Conservation (phyloP, 1,140 invertebrate genomes). For the Littorina saxatilis region DNA sequence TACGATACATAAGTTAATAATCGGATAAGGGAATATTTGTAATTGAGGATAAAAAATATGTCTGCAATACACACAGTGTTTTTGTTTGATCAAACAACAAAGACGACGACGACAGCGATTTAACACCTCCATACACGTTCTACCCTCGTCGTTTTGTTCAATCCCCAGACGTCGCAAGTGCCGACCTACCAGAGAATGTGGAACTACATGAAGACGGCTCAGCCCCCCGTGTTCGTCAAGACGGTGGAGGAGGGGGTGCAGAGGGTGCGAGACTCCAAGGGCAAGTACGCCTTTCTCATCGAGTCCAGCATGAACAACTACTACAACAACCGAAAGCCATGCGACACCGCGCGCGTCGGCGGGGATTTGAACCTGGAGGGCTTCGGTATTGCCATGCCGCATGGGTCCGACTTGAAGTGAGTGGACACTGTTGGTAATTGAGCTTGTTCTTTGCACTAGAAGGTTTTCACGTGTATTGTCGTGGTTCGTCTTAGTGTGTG, state of each 20-base stretch:
- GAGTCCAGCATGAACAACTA: slow-evolving; percentile 98
- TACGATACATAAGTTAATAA: too few relatives aligned
- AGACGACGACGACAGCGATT: too few relatives aligned
- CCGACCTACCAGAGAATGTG: slow-evolving; percentile 95
- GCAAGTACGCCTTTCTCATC: slow-evolving; percentile 93
- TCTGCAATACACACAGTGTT: too few relatives aligned
- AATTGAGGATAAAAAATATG: too few relatives aligned
- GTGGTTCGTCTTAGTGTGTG: too few relatives aligned
- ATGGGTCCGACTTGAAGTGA: slow-evolving; percentile 91
- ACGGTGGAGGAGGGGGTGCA: slow-evolving; percentile 73
- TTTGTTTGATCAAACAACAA: too few relatives aligned
- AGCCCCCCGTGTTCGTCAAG: slow-evolving; percentile 56
- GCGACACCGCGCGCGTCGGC: slow-evolving; percentile 95
- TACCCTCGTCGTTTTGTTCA: too few relatives aligned
- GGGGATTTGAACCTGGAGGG: slow-evolving; percentile 94
- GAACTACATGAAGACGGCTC: slow-evolving; percentile 91
- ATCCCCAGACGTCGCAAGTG: slow-evolving; percentile 88
- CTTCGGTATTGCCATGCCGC: slow-evolving; percentile 94
- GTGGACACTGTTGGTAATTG: too few relatives aligned
- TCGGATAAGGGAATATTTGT: too few relatives aligned
- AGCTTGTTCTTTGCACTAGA: not conserved
- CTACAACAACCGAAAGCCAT: slow-evolving; percentile 92
- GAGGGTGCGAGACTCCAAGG: slow-evolving; percentile 85
- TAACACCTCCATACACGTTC: too few relatives aligned
- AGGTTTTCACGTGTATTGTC: not conserved